phyloP scores from a whole-genome alignment of 2,113 vertebrate species.

The Pollimyrus isidori region DNA sequence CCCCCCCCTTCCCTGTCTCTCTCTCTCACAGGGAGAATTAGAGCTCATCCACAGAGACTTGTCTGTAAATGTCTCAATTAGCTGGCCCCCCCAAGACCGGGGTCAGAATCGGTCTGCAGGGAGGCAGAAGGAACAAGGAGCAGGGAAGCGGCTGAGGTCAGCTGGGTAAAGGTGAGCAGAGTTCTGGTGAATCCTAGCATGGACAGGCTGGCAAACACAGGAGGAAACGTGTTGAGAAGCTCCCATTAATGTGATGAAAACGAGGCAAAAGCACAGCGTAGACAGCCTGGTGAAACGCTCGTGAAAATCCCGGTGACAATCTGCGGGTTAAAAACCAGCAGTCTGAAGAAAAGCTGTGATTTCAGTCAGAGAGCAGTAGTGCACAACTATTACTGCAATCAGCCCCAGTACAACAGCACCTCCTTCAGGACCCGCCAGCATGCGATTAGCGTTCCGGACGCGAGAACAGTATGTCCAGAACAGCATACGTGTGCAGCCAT shows the following conservation, averaged over 20 bases:
- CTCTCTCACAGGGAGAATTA: neutral
- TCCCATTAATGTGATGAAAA: neutral
- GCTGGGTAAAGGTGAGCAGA: neutral
- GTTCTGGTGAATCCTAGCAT: neutral
- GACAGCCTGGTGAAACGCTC: neutral
- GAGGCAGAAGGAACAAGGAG: neutral
- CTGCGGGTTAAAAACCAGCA: neutral
- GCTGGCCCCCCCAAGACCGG: neutral
- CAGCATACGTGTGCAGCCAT: neutral
- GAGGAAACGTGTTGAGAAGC: neutral
- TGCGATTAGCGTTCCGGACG: neutral
- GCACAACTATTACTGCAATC: neutral
- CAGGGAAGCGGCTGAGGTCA: neutral
- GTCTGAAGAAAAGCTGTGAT: neutral
- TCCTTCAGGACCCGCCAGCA: neutral
- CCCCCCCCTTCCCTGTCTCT: neutral
- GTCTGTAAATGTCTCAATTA: conserved; percentile 24
- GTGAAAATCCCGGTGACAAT: neutral
- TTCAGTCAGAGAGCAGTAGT: neutral
- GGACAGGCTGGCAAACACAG: neutral
- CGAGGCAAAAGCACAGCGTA: neutral
- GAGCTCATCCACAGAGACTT: conserved; percentile 10
- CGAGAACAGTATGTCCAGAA: neutral
- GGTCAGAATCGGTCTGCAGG: conserved; percentile 6
- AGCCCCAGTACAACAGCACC: neutral